Percentiles rank a stretch among this genome's conserved stretches.
These are phyloP conservation scores for Stenolophus ochropezus DNA, from an alignment of 2,888 invertebrate species.

Conservation along the genomic window DNA sequence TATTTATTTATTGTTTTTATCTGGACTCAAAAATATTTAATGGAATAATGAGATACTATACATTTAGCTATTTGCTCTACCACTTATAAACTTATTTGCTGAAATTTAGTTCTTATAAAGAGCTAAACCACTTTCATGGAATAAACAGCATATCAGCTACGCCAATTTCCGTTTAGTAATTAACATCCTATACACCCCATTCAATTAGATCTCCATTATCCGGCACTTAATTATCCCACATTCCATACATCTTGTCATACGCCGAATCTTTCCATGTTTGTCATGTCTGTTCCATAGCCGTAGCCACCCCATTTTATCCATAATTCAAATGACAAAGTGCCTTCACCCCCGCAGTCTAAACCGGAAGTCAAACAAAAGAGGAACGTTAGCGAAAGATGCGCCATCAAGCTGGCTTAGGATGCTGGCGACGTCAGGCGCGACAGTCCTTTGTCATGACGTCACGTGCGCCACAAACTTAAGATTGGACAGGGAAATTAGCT, in stretches of 20 bases:
- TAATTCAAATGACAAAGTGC: neutral
- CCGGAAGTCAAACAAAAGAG: neutral
- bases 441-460: neutral
- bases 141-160: neutral
- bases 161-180: neutral
- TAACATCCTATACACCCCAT: neutral
- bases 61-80: too few species aligned
- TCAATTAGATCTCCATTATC: neutral
- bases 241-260: neutral
- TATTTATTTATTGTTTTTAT: too few species aligned
- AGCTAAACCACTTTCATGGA: too few species aligned
- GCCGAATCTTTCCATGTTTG: neutral
- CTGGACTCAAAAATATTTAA: too few species aligned
- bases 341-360: neutral
- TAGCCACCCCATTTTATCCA: neutral
- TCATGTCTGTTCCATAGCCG: neutral
- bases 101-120: too few species aligned
- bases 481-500: neutral
- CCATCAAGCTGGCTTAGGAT: neutral
- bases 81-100: too few species aligned
- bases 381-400: neutral
- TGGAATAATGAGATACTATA: too few species aligned
- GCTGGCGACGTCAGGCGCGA: neutral
- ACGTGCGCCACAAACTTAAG: neutral
- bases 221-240: neutral